phyloP scores from a whole-genome alignment of 2,888 invertebrate species.

The Cyclophora punctaria region DNA sequence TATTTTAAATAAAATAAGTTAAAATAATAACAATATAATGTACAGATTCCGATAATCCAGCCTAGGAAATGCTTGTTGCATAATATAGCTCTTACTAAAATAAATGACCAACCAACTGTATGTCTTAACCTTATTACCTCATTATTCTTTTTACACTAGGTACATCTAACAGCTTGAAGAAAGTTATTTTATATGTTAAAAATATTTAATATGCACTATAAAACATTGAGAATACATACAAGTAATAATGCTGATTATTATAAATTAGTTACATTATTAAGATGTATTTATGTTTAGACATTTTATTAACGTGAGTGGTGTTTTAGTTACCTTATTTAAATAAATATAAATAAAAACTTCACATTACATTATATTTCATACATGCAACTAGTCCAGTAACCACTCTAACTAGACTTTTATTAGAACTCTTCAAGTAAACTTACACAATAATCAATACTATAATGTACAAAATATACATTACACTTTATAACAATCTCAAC shows the following conservation, averaged over 20 bases:
- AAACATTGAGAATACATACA: no score
- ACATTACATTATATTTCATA: slow-evolving; percentile 27
- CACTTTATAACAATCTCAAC: slow-evolving; percentile 67
- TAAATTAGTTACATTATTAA: slow-evolving; percentile 8
- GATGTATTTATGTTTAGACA: not conserved
- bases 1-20: slow-evolving; percentile 55
- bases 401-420: slow-evolving; percentile 33
- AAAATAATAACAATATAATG: slow-evolving; percentile 43
- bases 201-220: no score
- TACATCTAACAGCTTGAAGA: not conserved
- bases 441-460: slow-evolving; percentile 58
- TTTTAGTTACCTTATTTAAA: slow-evolving; percentile 21
- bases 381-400: slow-evolving; percentile 37
- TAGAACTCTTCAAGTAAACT: slow-evolving; percentile 53
- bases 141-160: not conserved
- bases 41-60: slow-evolving; percentile 42
- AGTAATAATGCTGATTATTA: slow-evolving; percentile 3
- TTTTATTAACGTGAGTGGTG: slow-evolving; percentile 3
- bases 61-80: slow-evolving; percentile 7
- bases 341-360: slow-evolving; percentile 29
- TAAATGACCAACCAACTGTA: no score
- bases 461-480: slow-evolving; percentile 73
- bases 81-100: no score
- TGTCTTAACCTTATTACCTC: not conserved
- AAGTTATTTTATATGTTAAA: no score